Evolutionary conservation across 2,888 invertebrate genomes (phyloP), one percentile per base, ranked within the genome.

Genomic region (Chrysolina oricalcia): DNA sequence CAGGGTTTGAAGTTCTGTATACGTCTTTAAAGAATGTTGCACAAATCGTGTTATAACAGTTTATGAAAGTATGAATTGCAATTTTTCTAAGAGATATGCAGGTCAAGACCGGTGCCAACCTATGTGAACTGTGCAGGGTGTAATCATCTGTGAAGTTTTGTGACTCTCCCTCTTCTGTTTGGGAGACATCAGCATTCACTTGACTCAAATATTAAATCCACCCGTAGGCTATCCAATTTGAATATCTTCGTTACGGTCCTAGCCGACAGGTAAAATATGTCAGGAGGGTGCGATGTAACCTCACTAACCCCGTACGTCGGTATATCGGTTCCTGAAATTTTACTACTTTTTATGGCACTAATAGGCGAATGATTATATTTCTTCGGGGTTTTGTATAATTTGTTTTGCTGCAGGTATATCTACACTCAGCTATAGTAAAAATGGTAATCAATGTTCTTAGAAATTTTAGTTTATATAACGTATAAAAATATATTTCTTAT

Each of bases 251-350:
- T 59, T 59, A 59, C 27, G 35, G 59, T 0, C 59, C 59, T 59
- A 35, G n/a, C 35, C n/a, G 59, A n/a, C 59, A 59, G 59, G 59
- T 59, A 59, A 59, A 59, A 27, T 59, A 17, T 59, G n/a, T 35
- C 11, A 59, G 35, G n/a, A 35, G 59, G 59, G 53, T 53, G 53
- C 53, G 53, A 23, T 21, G 15, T 43, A 15, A 13, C 13, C 13
- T 43, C 43, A 10, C 21, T 43, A 15, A 13, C 13, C 13, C 13
- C 43, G 21, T 53, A 9, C 9, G 10, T 19, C 21, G 53, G 21
- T 53, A 21, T 5, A 53, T 53, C 35, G 23, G 59, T 27, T 59
- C 9, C 15, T 35, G n/a, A n/a, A 59, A n/a, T 59, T 59, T 59
- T 59, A 21, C n/a, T 35, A 11, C 59, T 35, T 59, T 35, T 53